These are phyloP conservation scores for Anniella stebbinsi DNA, from an alignment of 2,797 vertebrate genomes.

Conservation along the genomic window DNA sequence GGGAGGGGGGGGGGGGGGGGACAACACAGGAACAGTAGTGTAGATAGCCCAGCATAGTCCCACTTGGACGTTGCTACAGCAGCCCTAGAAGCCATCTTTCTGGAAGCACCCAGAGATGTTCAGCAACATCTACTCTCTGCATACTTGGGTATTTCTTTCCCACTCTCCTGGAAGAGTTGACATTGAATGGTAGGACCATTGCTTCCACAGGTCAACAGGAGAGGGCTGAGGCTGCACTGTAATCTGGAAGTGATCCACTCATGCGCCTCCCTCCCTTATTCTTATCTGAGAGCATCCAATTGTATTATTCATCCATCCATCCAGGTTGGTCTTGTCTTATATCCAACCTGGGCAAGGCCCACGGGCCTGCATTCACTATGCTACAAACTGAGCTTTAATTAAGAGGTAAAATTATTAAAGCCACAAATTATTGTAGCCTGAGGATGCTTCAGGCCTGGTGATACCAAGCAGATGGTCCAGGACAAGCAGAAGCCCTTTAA, in stretches of 20 bases:
- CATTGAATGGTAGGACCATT: neutral
- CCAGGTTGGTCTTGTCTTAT: conserved; percentile 50
- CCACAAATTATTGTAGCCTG: conserved; percentile 86
- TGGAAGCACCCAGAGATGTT: neutral
- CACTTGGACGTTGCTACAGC: neutral
- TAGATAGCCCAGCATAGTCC: no score
- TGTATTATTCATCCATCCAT: conserved; percentile 55
- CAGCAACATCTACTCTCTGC: neutral
- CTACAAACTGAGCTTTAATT: conserved; percentile 82
- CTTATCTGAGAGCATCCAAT: conserved; percentile 31
- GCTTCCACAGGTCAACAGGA: neutral
- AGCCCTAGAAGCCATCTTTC: neutral
- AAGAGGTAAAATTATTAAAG: conserved; percentile 89
- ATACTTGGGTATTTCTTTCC: neutral
- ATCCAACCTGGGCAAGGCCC: conserved; percentile 60
- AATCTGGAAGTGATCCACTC: neutral
- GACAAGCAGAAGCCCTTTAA: conserved; percentile 77
- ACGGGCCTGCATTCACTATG: conserved; percentile 56
- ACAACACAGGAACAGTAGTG: no score
- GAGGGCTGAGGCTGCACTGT: neutral
- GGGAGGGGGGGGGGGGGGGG: no score
- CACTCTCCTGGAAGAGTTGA: neutral
- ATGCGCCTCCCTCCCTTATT: neutral
- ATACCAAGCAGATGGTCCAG: conserved; percentile 93
- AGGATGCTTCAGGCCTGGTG: conserved; percentile 77